These are phyloP conservation scores for Podarcis cretensis DNA, from an alignment of 2,113 vertebrate genomes.

Conservation along the genomic window DNA sequence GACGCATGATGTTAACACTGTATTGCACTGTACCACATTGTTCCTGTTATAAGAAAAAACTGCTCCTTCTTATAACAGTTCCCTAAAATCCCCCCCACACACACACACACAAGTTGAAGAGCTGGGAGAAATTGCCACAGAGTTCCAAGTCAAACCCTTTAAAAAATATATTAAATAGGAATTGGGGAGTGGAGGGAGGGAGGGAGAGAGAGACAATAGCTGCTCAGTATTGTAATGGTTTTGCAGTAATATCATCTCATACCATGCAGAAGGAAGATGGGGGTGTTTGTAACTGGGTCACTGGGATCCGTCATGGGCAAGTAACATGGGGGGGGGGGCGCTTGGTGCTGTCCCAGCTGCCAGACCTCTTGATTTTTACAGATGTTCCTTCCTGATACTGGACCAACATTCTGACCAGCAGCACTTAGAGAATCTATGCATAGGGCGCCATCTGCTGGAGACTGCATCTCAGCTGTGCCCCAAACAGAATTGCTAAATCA, in stretches of 20 bases:
- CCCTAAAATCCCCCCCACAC: too few species aligned
- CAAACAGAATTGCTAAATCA: background rate
- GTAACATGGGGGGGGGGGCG: too few species aligned
- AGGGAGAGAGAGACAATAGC: background rate
- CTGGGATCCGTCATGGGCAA: background rate
- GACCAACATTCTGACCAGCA: background rate
- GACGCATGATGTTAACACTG: background rate
- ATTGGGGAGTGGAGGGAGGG: background rate
- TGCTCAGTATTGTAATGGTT: background rate
- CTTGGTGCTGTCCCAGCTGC: background rate
- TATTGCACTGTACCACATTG: background rate
- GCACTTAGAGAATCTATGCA: background rate
- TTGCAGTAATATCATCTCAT: background rate
- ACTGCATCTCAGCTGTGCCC: background rate
- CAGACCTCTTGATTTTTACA: background rate
- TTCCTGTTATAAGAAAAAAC: background rate
- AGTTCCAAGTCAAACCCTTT: background rate
- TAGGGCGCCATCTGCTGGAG: conserved; percentile 3
- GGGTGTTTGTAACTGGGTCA: too few species aligned
- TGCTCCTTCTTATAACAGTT: too few species aligned
- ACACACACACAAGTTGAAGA: too few species aligned
- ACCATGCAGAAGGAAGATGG: background rate
- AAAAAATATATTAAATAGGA: background rate
- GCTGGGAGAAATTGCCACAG: background rate
- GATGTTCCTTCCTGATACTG: background rate